Conservation (phyloP, 2,797 vertebrate species). For the Chiloscyllium punctatum region DNA sequence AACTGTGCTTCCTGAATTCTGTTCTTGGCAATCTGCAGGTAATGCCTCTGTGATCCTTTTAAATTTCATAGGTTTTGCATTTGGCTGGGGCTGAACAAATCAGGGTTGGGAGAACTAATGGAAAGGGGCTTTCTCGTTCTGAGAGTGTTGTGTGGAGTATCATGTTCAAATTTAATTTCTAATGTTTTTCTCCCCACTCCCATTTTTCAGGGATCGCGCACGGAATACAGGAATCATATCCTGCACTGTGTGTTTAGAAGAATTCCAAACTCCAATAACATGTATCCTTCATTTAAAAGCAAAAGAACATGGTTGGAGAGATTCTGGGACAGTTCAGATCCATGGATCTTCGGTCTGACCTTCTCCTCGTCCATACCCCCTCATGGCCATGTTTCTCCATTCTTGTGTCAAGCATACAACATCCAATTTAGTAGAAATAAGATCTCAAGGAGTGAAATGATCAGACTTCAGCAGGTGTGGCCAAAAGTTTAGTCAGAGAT, state of each 20-base stretch:
- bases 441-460: neutral
- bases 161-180: neutral
- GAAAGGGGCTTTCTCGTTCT: neutral
- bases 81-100: neutral
- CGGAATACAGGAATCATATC: conserved; percentile 92
- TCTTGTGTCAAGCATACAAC: neutral
- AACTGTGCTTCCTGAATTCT: neutral
- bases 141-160: neutral
- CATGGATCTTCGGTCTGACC: neutral
- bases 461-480: neutral
- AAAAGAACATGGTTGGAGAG: neutral
- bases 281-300: conserved; percentile 73
- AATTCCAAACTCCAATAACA: conserved; percentile 92
- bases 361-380: neutral
- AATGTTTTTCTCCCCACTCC: conserved; percentile 19
- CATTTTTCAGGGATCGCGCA: conserved; percentile 70
- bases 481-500: neutral
- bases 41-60: neutral
- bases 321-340: neutral
- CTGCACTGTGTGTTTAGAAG: conserved; percentile 84
- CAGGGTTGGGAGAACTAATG: neutral
- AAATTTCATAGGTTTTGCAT: neutral
- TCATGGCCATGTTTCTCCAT: neutral
- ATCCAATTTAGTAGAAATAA: neutral
- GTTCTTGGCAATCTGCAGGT: neutral